Conservation (phyloP, 2,797 vertebrate species). For the Nannoperca obscura region DNA sequence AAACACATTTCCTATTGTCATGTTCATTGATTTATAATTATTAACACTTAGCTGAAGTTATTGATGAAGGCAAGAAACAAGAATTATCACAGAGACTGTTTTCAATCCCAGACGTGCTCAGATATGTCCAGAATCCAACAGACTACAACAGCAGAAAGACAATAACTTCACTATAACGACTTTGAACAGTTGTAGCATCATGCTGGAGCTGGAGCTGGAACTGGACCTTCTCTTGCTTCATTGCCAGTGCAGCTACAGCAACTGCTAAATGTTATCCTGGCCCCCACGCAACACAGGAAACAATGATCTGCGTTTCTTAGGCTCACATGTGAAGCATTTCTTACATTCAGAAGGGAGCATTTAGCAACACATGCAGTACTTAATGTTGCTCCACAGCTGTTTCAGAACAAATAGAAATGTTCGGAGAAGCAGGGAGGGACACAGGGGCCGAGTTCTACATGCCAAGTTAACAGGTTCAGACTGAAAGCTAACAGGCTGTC, state of each 20-base stretch:
- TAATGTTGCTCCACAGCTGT: constrained; percentile 75
- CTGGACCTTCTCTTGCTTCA: constrained; percentile 22
- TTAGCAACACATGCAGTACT: constrained; percentile 76
- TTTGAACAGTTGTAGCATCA: constrained; percentile 68
- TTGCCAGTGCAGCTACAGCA: constrained; percentile 76
- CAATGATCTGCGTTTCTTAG: constrained; percentile 64
- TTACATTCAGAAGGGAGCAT: constrained; percentile 76
- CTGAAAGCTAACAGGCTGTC: constrained; percentile 57
- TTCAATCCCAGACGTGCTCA: constrained; percentile 25
- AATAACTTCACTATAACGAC: constrained; percentile 53
- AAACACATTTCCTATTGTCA: background rate
- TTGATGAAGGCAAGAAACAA: background rate
- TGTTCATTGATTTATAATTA: background rate
- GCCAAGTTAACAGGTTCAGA: constrained; percentile 75
- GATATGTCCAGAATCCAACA: constrained; percentile 35
- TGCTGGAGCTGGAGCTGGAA: constrained; percentile 46
- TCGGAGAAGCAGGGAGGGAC: constrained; percentile 52
- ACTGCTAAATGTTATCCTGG: constrained; percentile 76
- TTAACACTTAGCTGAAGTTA: background rate
- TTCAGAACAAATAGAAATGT: constrained; percentile 73
- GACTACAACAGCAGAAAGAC: background rate
- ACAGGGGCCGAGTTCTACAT: constrained; percentile 32
- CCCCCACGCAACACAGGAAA: constrained; percentile 75
- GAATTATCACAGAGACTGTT: constrained; percentile 15
- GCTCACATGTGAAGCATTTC: constrained; percentile 76